Evolutionary conservation across 2,888 invertebrate genomes (phyloP).

Genomic region (Sialis lutaria): DNA sequence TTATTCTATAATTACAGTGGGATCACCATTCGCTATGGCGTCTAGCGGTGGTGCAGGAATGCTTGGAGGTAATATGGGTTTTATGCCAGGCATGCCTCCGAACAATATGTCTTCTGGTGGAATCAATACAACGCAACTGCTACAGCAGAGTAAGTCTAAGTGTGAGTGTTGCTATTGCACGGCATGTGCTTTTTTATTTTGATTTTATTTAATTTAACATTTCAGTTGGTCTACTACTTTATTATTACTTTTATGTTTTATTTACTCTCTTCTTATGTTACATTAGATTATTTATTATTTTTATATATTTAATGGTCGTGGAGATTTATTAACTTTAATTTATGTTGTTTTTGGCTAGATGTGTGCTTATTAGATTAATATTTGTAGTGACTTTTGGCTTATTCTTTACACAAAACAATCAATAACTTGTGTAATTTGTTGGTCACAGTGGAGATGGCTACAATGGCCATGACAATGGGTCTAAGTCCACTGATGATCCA

Average conservation of each 20-base stretch:
- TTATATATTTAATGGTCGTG: constrained; percentile 1
- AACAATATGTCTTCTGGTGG: constrained; percentile 21
- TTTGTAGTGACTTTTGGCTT: too few relatives aligned
- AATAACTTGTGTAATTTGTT: neutral
- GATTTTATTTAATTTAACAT: neutral
- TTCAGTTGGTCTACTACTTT: constrained; percentile 3
- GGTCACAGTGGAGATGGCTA: constrained; percentile 47
- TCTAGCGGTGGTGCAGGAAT: constrained; percentile 21
- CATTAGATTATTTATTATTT: neutral
- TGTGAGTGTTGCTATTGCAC: constrained; percentile 6
- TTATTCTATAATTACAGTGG: constrained; percentile 12
- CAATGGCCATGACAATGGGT: constrained; percentile 30
- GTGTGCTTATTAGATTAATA: too few relatives aligned
- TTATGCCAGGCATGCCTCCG: constrained; percentile 19
- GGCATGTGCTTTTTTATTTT: constrained; percentile 7
- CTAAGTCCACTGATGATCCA: constrained; percentile 22
- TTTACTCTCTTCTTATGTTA: neutral
- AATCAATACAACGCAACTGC: constrained; percentile 59
- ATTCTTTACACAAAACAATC: too few relatives aligned
- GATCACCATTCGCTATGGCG: constrained; percentile 17
- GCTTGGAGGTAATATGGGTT: constrained; percentile 29
- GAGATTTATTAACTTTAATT: neutral
- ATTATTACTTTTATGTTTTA: too few relatives aligned
- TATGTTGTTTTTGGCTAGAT: constrained; percentile 1
- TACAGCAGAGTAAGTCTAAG: constrained; percentile 65